Evolutionary conservation across 2,888 invertebrate genomes (phyloP).

Genomic region (Timema cristinae): DNA sequence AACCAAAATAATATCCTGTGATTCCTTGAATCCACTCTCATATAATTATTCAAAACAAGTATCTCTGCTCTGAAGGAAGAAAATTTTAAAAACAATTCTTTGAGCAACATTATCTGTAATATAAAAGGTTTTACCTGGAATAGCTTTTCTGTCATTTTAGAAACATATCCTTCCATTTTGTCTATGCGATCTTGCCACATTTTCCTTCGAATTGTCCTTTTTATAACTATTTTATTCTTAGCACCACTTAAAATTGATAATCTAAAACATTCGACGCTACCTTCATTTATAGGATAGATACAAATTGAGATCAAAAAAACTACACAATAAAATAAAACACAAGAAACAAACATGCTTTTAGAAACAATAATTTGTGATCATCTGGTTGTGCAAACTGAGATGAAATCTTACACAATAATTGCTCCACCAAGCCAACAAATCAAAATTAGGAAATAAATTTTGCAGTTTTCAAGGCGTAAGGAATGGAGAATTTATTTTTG

Average conservation of each 20-base stretch:
- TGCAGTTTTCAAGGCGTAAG: too few species aligned
- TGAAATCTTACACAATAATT: too few species aligned
- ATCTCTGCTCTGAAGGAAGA: background rate
- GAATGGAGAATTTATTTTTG: too few species aligned
- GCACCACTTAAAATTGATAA: background rate
- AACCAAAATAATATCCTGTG: background rate
- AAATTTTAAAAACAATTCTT: background rate
- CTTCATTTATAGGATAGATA: background rate
- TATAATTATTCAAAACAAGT: background rate
- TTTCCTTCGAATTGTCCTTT: background rate
- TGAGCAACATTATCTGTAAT: background rate
- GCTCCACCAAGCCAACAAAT: too few species aligned
- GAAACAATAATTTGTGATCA: too few species aligned
- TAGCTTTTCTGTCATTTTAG: background rate
- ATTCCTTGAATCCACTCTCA: background rate
- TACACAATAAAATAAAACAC: too few species aligned
- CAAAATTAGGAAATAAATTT: too few species aligned
- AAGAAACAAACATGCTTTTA: too few species aligned
- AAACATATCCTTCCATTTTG: background rate
- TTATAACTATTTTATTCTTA: background rate
- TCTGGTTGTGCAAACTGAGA: too few species aligned
- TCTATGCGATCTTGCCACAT: background rate
- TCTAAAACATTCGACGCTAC: slow-evolving; percentile 1
- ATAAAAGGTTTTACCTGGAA: background rate
- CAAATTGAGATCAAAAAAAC: too few species aligned